Evolutionary conservation across 2,113 vertebrate species (phyloP), one percentile per base, ranked within the genome.

Genomic region (Oryzias curvinotus): DNA sequence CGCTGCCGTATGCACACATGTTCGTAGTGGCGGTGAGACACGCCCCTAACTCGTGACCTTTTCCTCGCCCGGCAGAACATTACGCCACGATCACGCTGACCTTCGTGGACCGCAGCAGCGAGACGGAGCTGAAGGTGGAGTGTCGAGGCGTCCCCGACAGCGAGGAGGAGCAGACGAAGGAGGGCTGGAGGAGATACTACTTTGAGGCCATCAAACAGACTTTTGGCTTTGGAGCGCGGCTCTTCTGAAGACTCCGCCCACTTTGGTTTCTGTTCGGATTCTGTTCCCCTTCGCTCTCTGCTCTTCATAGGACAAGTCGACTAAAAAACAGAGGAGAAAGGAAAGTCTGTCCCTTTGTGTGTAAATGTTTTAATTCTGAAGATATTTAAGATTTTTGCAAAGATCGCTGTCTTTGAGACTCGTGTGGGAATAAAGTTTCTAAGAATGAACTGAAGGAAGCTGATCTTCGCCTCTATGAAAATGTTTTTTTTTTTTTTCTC

Each of bases 131-230:
- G 72, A 90, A 87, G 76, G 91, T 97, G 88, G 95, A 98, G 68
- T 96, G 93, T 64, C 92, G 92, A 18, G 95, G 93, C 7, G 84
- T 99, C 70, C 97, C 97, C 5, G 90, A 94, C 53, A 93, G 77
- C 0, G 95, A 98, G 86, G 97, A 97, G 72, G 96, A 99, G 77
- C 90, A 93, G 75, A 98, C 95, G 42, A 93, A 92, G 83, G 93
- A 96, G 73, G 97, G 97, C 78, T 99, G 97, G 97, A 93, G 94
- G 88, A 92, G 94, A 88, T 97, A 98, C 85, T 99, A 99, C 88
- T 97, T 99, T 0, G 93, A 96, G 58, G 93, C 95, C 84, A 98
- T 99, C 68, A 98, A 96, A 94, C 95, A 97, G 94, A 99, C 97
- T 56, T 99, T 99, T 89, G 96, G 97, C 75, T 98, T 90, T 0